phyloP scores from a whole-genome alignment of 2,888 invertebrate species.

The Pasiphila rectangulata region DNA sequence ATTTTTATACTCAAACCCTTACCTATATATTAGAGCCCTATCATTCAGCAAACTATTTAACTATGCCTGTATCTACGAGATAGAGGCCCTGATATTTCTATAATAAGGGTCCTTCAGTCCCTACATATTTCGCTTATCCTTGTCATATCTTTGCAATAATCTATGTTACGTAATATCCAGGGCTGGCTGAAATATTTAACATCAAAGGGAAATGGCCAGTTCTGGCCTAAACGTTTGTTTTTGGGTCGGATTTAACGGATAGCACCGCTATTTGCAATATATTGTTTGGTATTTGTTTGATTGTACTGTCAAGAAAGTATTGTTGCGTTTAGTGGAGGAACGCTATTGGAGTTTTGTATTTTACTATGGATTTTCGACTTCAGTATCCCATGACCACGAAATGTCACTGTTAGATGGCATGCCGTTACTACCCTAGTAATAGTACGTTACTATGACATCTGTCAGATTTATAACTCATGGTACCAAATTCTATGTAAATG shows the following conservation, averaged over 20 bases:
- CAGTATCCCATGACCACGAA: too few species aligned
- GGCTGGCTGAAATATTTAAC: constrained; percentile 30
- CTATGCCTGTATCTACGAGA: constrained; percentile 16
- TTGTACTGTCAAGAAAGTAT: not conserved
- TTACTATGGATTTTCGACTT: too few species aligned
- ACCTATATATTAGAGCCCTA: constrained; percentile 6
- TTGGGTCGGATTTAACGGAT: constrained; percentile 22
- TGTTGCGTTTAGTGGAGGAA: not conserved
- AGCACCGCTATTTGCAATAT: constrained; percentile 11
- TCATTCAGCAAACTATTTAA: constrained; percentile 12
- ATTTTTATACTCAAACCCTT: too few species aligned
- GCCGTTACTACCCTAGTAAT: too few species aligned
- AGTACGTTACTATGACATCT: too few species aligned
- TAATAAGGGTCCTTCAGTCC: constrained; percentile 32
- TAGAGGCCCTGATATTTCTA: constrained; percentile 28
- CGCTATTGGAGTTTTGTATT: not conserved
- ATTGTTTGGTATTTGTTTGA: constrained; percentile 1
- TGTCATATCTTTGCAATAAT: constrained; percentile 36
- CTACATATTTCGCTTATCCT: constrained; percentile 34
- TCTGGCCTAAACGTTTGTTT: constrained; percentile 23
- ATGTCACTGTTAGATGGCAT: too few species aligned
- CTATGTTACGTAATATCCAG: constrained; percentile 31
- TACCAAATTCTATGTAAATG: too few species aligned
- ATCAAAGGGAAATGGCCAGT: constrained; percentile 23
- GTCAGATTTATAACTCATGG: too few species aligned